Evolutionary conservation across 1,140 invertebrate genomes (phyloP), one percentile per base, ranked within the genome.

Genomic region (Hyles euphorbiae): DNA sequence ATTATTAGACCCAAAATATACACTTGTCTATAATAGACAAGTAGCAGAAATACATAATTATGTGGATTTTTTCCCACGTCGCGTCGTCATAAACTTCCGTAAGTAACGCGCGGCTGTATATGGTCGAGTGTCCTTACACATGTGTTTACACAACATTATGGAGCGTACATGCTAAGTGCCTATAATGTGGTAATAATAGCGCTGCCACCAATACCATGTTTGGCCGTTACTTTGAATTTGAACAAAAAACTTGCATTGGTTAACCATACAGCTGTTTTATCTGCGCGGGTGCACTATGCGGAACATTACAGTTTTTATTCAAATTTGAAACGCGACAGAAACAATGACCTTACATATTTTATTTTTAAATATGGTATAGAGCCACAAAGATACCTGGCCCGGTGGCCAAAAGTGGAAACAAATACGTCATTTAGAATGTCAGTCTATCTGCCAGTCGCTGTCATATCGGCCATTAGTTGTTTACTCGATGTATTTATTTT

Each of bases 281-380:
- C 63, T 58, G 58, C 59, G 61, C 65, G 53, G 50, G 69, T 50
- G 70, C 76, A 80, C 65, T 60, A 64, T 64, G 67, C 76, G 78
- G 73, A 81, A 82, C 78, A 78, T 69, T 82, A 87, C 77, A 70
- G 81, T 87, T 85, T 82, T 72, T 78, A 78, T 83, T 79, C 50
- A 75, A 80, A 81, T 81, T 72, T 64, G n/a, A 43, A 67, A 55
- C 46, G 5, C 36, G 36, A 64, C 57, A 22, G 65, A 71, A 70
- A 68, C 54, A 62, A 57, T 52, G 56, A 56, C 48, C 60, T 61
- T 56, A 5, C 8, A 40, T 40, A 40, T 40, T 5, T 40, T 40
- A 5, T 40, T 40, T 40, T 40, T 40, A 5, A 40, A 40, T 40
- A 40, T 40, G 4, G 36, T 5, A n/a, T n/a, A n/a, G n/a, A n/a